Base-by-base conservation (phyloP, 2,888 invertebrate species). In the Calliphora vomitoria region DNA sequence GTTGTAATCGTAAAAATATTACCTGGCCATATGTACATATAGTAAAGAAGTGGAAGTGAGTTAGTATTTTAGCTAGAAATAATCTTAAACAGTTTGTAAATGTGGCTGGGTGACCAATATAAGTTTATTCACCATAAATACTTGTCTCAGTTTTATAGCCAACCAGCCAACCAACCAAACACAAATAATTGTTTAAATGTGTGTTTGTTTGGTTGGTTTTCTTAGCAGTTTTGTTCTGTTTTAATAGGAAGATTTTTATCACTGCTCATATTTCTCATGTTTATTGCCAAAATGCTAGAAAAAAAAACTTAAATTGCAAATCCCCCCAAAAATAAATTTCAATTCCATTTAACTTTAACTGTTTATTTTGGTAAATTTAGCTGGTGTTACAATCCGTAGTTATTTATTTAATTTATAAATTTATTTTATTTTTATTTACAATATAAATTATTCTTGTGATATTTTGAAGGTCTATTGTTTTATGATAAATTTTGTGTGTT, bases 171-270 rank as follows among this genome's bases (percentile, higher is more conserved):
- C 35, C 35, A 35, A 72, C 1, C 18, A 60, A 69, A 69, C 11
- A 74, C 41, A 60, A 58, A 68, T 75, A 75, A 78, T 78, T 83
- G 76, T 64, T 76, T 15, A 68, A 75, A 79, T 86, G 71, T 86
- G 11, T 66, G 5, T 60, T 31, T 74, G 11, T 25, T 25, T 25
- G 79, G 53, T 25, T 25, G 79, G 53, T 68, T 69, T 74, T 47
- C 55, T n/a, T 4, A 55, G 41, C 8, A 53, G 15, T 71, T 79
- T 85, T 78, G 25, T 62, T 44, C 38, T 82, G 50, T 87, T 86
- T 78, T 82, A 82, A 85, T 87, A 85, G 62, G 87, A 85, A 89
- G 89, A 89, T 89, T 89, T 81, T 89, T 87, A 89, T 89, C 88
- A 86, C 79, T 68, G 87, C 58, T 88, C 88, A 89, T 89, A 89